These are phyloP conservation scores for Hecatera dysodea DNA, from an alignment of 2,888 invertebrate species.

Conservation along the genomic window DNA sequence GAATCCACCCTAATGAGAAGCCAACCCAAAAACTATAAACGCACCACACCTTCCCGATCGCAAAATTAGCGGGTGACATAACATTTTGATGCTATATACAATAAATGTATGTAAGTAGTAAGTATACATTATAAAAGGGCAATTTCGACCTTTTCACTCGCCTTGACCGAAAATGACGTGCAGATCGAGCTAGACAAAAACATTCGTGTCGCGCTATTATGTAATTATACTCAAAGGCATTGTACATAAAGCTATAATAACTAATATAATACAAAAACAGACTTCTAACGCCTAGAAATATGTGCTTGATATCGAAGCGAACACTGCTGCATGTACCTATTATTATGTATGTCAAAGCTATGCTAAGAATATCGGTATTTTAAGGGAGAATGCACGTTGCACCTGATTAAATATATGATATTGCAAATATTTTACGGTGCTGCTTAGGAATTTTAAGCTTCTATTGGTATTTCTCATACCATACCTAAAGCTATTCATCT, in stretches of 20 bases:
- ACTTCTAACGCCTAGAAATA: constrained; percentile 37
- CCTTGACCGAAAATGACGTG: constrained; percentile 57
- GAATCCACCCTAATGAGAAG: constrained; percentile 14
- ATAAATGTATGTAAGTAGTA: constrained; percentile 37
- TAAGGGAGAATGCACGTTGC: constrained; percentile 28
- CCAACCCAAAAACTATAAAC: constrained; percentile 36
- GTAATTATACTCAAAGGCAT: constrained; percentile 60
- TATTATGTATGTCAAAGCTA: constrained; percentile 31
- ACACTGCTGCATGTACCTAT: constrained; percentile 1
- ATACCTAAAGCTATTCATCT: neutral
- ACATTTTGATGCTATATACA: constrained; percentile 20
- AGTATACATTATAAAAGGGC: constrained; percentile 46
- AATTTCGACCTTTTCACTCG: constrained; percentile 51
- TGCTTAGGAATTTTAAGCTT: constrained; percentile 29
- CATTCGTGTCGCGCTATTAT: constrained; percentile 50
- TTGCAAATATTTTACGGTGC: constrained; percentile 37
- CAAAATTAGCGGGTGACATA: constrained; percentile 48
- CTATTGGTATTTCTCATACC: neutral
- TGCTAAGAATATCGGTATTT: constrained; percentile 52
- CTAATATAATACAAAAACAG: constrained; percentile 53
- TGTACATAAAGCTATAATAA: constrained; percentile 49
- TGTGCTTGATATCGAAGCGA: constrained; percentile 39
- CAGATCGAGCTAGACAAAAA: constrained; percentile 54
- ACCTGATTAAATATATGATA: constrained; percentile 43
- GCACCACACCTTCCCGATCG: constrained; percentile 47